phyloP scores from a whole-genome alignment of 2,797 vertebrate species.

The Siniperca undulata region DNA sequence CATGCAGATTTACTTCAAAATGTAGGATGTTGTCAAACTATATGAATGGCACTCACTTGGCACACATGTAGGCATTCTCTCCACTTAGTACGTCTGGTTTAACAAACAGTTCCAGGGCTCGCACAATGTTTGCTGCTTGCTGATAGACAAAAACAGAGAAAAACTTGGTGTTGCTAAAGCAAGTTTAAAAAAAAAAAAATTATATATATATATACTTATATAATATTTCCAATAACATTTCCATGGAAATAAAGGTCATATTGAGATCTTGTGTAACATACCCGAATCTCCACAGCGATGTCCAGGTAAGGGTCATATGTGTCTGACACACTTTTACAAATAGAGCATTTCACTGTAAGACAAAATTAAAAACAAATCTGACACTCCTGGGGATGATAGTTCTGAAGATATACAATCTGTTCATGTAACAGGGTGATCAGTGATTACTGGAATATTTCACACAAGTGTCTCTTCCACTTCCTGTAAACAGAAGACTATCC shows the following conservation, averaged over 20 bases:
- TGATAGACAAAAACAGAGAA: constrained; percentile 70
- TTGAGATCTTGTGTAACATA: constrained; percentile 64
- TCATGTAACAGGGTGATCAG: background rate
- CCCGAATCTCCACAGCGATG: constrained; percentile 94
- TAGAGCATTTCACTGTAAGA: constrained; percentile 92
- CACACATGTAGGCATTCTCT: constrained; percentile 98
- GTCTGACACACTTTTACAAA: constrained; percentile 95
- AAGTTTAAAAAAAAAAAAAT: background rate
- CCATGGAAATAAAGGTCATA: background rate
- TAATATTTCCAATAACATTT: background rate
- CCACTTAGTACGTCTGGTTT: constrained; percentile 93
- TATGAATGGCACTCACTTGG: constrained; percentile 85
- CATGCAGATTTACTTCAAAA: background rate
- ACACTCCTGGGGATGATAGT: background rate
- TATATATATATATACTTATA: background rate
- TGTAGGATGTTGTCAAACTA: background rate
- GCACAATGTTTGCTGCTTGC: constrained; percentile 92
- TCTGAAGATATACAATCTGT: background rate
- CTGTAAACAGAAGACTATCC: constrained; percentile 31
- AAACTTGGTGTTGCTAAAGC: background rate
- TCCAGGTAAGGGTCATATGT: constrained; percentile 97
- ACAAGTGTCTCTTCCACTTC: constrained; percentile 8
- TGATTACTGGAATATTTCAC: constrained; percentile 18
- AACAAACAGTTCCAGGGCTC: constrained; percentile 94
- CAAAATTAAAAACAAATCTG: constrained; percentile 18